Percentiles rank a stretch among this genome's conserved stretches.
These are phyloP conservation scores for Eilema depressum DNA, from an alignment of 2,888 invertebrate species.

Conservation along the genomic window DNA sequence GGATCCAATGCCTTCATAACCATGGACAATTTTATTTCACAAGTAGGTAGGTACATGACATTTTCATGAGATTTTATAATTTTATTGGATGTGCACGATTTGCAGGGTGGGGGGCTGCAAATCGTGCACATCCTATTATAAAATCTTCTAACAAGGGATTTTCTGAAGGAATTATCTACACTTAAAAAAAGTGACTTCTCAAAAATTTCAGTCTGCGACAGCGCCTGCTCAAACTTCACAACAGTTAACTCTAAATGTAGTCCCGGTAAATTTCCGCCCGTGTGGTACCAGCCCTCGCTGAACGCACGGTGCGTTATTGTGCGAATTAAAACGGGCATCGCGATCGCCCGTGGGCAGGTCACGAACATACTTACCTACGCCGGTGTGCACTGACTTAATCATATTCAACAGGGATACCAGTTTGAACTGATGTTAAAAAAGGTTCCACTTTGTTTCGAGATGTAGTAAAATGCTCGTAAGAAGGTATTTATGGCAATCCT, in stretches of 20 bases:
- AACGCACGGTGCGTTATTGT: conserved; percentile 72
- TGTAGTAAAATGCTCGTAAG: background rate
- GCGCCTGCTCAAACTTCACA: background rate
- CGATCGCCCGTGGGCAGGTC: conserved; percentile 66
- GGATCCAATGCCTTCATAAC: background rate
- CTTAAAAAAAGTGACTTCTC: too few relatives aligned
- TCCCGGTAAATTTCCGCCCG: conserved; percentile 13
- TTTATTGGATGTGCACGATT: too few relatives aligned
- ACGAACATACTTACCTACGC: conserved; percentile 54
- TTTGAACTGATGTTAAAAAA: conserved; percentile 1
- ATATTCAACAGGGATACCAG: conserved; percentile 23
- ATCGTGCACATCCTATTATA: too few relatives aligned
- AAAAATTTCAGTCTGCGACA: too few relatives aligned
- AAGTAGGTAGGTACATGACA: too few relatives aligned
- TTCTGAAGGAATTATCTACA: too few relatives aligned
- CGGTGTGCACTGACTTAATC: conserved; percentile 36
- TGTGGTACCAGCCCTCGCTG: conserved; percentile 11
- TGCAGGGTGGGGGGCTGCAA: too few relatives aligned
- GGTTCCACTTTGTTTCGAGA: background rate
- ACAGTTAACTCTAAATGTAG: background rate
- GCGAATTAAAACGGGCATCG: conserved; percentile 75
- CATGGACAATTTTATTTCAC: too few relatives aligned
- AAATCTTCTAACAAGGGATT: too few relatives aligned
- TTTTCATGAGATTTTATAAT: too few relatives aligned
- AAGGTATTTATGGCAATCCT: background rate